Evolutionary conservation across 2,113 vertebrate genomes (phyloP).

Genomic region (Mustela lutreola): DNA sequence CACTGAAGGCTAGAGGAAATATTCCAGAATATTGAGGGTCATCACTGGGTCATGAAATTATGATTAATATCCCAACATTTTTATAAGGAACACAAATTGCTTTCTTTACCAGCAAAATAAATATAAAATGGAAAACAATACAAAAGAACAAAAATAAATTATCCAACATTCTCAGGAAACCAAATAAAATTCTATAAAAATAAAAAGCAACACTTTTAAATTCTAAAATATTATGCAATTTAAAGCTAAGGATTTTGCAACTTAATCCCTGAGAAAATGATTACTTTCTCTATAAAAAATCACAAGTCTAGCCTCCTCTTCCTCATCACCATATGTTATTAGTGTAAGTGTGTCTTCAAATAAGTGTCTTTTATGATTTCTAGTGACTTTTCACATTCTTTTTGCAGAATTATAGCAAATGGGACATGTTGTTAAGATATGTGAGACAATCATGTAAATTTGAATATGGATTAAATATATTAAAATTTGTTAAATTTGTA

Average conservation of each 20-base stretch:
- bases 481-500: constrained; percentile 36
- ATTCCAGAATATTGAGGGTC: not conserved
- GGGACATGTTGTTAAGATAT: not conserved
- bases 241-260: constrained; percentile 29
- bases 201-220: not conserved
- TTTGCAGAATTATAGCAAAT: constrained; percentile 34
- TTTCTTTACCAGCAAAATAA: constrained; percentile 24
- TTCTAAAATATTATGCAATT: constrained; percentile 22
- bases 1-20: not conserved
- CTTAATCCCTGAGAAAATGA: not conserved
- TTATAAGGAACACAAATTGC: not conserved
- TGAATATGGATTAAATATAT: not conserved
- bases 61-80: not conserved
- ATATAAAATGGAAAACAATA: constrained; percentile 4
- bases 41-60: not conserved
- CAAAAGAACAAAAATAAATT: constrained; percentile 22
- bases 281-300: constrained; percentile 34
- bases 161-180: not conserved
- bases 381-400: not conserved
- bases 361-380: not conserved
- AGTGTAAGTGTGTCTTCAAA: not conserved
- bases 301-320: not conserved
- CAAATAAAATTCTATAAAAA: not conserved
- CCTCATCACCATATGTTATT: not conserved
- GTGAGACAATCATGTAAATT: constrained; percentile 7